Base-by-base conservation (phyloP, 2,888 invertebrate species). In the Agrochola lota region DNA sequence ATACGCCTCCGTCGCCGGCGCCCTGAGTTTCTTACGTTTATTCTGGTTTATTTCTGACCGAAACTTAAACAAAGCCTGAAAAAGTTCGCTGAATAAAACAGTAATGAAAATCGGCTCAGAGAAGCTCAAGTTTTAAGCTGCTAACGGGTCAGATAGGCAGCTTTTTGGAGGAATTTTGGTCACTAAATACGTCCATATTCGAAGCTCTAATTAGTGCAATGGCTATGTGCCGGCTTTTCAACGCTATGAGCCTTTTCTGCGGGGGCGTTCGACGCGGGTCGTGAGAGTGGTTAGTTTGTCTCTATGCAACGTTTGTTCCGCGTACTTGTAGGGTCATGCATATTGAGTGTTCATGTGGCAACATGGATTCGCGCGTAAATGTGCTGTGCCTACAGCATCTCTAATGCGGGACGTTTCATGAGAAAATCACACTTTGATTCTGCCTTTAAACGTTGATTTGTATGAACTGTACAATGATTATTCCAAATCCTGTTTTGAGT, bases 81-180 rank as follows among this genome's bases (percentile, higher is more conserved):
- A 86, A 78, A 78, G 68, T 71, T 68, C 20, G 40, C 69, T 35
- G 62, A 69, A 78, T 76, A 69, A 85, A 85, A 71, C 71, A 57
- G 85, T 57, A 43, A 82, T 85, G 78, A 75, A 83, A 85, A 81
- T 85, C 76, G 71, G 83, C 82, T 83, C 76, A 71, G 46, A 7
- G 60, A 35, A 74, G 60, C 67, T 76, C 17, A 85, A 82, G 55
- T 76, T 85, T 80, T 82, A 83, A 83, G 82, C 85, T 60, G 71
- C 55, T 69, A 85, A 62, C 68, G 52, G 76, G 71, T 55, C 60
- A 62, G 63, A 68, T 71, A 15, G 85, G 59, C 63, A 59, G 85
- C 70, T 59, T 82, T 74, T 63, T 4, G 55, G 23, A 17, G 46
- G 71, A 43, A 75, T 82, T 82, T 85, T 60, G 68, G 85, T 82